Conservation (phyloP, 2,797 vertebrate species). For the Peromyscus aztecus region DNA sequence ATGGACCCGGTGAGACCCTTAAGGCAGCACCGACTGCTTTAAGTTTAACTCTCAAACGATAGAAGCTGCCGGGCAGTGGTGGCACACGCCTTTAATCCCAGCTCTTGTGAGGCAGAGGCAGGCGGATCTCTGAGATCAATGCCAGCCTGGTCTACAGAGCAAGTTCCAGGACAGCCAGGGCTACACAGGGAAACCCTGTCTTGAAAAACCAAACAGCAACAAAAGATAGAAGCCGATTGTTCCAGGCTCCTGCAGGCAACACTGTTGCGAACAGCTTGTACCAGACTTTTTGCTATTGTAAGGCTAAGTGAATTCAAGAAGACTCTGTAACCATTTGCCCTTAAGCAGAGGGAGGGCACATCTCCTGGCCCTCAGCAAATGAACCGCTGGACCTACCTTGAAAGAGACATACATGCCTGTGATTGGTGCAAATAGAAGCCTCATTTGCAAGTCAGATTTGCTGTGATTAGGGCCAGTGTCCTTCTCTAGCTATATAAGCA, state of each 20-base stretch:
- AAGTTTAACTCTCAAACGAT: background rate
- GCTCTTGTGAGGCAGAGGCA: background rate
- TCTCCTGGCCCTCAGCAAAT: too few species aligned
- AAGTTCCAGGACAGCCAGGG: background rate
- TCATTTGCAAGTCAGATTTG: background rate
- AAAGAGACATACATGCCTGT: background rate
- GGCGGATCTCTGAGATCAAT: background rate
- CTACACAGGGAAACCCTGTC: background rate
- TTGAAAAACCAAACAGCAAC: background rate
- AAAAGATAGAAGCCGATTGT: background rate
- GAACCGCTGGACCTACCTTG: too few species aligned
- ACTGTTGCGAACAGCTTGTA: background rate
- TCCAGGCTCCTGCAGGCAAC: background rate
- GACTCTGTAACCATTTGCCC: background rate
- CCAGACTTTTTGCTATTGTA: background rate
- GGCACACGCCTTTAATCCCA: background rate
- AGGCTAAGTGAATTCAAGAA: background rate
- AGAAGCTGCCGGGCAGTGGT: background rate
- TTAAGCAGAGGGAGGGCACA: background rate
- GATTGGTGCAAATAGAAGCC: background rate
- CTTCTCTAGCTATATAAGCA: background rate
- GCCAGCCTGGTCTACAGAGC: background rate
- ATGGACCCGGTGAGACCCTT: background rate
- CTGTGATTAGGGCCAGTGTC: background rate
- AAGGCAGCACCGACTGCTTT: background rate